A percentile compares a stretch with the other conserved stretches of the same genome.
Evolutionary conservation across 2,888 invertebrate genomes (phyloP).

Genomic region (Phengaris alcon): DNA sequence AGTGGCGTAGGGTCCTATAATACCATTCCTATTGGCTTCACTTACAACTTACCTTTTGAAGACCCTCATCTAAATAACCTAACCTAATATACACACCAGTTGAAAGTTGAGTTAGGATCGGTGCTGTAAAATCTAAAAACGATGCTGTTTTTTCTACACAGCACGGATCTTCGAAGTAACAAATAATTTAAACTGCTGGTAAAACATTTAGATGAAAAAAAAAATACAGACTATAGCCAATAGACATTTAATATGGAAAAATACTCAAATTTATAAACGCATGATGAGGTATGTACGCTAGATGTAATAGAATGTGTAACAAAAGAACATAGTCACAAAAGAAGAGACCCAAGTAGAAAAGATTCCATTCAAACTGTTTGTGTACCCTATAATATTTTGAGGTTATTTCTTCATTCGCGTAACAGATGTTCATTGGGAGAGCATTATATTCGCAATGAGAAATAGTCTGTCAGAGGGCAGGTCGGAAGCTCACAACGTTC

Average conservation of each 20-base stretch:
- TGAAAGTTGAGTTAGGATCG: no score
- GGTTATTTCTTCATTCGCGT: conserved; percentile 8
- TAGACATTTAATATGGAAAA: neutral
- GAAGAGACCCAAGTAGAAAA: neutral
- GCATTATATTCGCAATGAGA: conserved; percentile 44
- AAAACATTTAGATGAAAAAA: no score
- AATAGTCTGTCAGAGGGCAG: conserved; percentile 62
- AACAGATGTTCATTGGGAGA: conserved; percentile 22
- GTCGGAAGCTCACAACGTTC: conserved; percentile 65
- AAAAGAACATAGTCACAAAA: neutral
- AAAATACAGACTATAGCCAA: neutral
- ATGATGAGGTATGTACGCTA: neutral
- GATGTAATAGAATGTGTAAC: neutral
- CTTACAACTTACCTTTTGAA: no score
- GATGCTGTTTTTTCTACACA: no score
- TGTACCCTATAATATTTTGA: conserved; percentile 7
- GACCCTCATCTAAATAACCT: no score
- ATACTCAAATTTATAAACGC: neutral
- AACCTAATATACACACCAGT: no score
- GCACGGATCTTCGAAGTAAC: no score
- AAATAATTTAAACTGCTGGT: no score
- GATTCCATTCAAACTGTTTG: conserved; percentile 9
- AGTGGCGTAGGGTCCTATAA: no score
- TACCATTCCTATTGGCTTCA: no score
- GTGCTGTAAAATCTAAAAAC: neutral